These are phyloP conservation scores for Steinernema scapterisci DNA, from an alignment of 2,888 invertebrate genomes.

Conservation along the genomic window DNA sequence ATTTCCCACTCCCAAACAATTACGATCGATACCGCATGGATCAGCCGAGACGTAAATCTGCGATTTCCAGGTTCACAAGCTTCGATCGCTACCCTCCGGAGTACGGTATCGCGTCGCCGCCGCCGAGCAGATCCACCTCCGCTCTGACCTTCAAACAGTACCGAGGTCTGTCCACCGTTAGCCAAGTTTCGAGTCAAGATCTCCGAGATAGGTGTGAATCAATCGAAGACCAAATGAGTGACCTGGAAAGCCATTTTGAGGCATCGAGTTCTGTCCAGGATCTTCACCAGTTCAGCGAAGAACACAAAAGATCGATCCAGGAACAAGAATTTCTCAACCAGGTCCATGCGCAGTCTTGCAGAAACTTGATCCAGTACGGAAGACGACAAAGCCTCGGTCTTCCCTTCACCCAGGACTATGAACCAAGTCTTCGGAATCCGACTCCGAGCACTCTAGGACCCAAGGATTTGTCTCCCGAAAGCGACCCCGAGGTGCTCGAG, in stretches of 20 bases:
- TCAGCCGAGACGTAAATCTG: not conserved
- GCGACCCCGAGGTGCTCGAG: too few species aligned
- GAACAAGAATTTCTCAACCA: not conserved
- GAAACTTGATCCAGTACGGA: conserved; percentile 4
- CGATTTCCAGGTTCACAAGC: not conserved
- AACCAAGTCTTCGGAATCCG: too few species aligned
- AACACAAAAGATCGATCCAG: not conserved
- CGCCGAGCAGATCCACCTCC: not conserved
- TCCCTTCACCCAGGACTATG: too few species aligned
- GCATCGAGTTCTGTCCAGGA: not conserved
- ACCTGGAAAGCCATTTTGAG: not conserved
- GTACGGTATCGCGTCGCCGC: not conserved
- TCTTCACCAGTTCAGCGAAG: not conserved
- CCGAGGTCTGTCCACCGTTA: not conserved
- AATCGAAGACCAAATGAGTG: not conserved
- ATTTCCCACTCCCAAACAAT: too few species aligned
- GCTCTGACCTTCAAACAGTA: not conserved
- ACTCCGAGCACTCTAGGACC: too few species aligned
- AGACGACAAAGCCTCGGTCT: not conserved
- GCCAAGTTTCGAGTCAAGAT: conserved; percentile 22
- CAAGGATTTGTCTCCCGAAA: too few species aligned
- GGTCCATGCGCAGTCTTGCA: conserved; percentile 7
- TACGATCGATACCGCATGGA: not conserved
- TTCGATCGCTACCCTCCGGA: not conserved
- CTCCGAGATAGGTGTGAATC: not conserved